phyloP scores from a whole-genome alignment of 1,140 invertebrate genomes.

The Pentalonia nigronervosa region DNA sequence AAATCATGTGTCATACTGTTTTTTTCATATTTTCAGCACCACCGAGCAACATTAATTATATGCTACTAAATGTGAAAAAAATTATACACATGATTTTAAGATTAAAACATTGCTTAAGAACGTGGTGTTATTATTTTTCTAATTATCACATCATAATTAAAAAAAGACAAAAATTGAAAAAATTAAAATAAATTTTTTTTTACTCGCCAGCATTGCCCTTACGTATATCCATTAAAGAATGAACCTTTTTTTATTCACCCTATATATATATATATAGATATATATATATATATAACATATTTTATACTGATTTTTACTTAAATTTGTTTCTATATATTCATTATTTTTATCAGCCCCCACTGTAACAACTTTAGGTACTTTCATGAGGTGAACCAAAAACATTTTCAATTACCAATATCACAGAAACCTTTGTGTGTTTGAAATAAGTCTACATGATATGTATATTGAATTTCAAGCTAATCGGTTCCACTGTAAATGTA shows the following conservation, averaged over 20 bases:
- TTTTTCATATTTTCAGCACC: background rate
- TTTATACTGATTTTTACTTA: background rate
- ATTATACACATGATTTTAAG: background rate
- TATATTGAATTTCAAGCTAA: background rate
- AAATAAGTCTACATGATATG: too few relatives aligned
- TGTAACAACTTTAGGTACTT: background rate
- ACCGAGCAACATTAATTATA: background rate
- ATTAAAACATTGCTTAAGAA: background rate
- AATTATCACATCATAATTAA: too few relatives aligned
- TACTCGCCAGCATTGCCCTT: background rate
- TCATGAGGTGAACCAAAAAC: background rate
- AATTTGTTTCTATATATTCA: background rate
- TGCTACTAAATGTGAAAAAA: background rate
- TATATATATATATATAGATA: background rate
- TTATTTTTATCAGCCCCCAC: background rate
- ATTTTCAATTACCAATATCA: background rate
- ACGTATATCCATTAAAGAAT: background rate
- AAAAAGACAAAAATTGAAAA: too few relatives aligned
- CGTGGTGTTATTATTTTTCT: background rate
- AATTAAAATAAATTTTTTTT: too few relatives aligned
- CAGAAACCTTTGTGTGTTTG: background rate
- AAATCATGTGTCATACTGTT: background rate
- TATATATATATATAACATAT: too few relatives aligned
- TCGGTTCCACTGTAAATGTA: too few relatives aligned
- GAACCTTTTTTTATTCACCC: background rate